A percentile compares a stretch with the other conserved stretches of the same genome.
Evolutionary conservation across 2,113 vertebrate species (phyloP).

Genomic region (Neolamprologus longior): DNA sequence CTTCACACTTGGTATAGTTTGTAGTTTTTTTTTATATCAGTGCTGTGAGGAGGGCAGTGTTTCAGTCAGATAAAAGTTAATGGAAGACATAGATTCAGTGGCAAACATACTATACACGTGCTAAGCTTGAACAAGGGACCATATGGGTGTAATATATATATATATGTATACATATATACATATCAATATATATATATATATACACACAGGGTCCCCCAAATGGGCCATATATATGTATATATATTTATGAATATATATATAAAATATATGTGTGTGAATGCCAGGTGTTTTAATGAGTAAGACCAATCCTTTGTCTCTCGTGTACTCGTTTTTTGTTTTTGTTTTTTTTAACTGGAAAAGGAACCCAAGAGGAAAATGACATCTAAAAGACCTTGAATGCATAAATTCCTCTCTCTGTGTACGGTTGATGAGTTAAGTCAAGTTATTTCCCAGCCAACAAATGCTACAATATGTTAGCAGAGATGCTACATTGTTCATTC

Average conservation of each 20-base stretch:
- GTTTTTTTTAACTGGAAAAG: constrained; percentile 29
- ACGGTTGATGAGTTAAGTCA: constrained; percentile 52
- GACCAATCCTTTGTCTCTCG: constrained; percentile 55
- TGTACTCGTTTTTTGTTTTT: constrained; percentile 14
- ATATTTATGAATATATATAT: neutral
- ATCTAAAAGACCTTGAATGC: constrained; percentile 61
- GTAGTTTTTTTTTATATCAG: constrained; percentile 5
- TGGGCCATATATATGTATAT: neutral
- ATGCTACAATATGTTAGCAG: constrained; percentile 78
- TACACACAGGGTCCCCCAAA: neutral
- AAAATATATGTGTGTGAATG: neutral
- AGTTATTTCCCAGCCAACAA: constrained; percentile 72
- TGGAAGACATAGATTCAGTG: constrained; percentile 65
- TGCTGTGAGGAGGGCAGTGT: constrained; percentile 39
- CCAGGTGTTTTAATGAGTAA: neutral
- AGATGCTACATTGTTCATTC: constrained; percentile 76
- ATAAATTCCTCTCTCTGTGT: constrained; percentile 59
- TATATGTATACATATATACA: neutral
- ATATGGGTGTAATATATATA: neutral
- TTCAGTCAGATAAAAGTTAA: constrained; percentile 44
- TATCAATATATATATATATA: neutral
- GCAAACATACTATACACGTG: constrained; percentile 36
- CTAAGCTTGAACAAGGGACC: constrained; percentile 20
- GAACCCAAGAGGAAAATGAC: constrained; percentile 56
- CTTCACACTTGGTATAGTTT: constrained; percentile 16